Evolutionary conservation across 1,140 invertebrate species (phyloP), one percentile per base, ranked within the genome.

Genomic region (Mya arenaria): DNA sequence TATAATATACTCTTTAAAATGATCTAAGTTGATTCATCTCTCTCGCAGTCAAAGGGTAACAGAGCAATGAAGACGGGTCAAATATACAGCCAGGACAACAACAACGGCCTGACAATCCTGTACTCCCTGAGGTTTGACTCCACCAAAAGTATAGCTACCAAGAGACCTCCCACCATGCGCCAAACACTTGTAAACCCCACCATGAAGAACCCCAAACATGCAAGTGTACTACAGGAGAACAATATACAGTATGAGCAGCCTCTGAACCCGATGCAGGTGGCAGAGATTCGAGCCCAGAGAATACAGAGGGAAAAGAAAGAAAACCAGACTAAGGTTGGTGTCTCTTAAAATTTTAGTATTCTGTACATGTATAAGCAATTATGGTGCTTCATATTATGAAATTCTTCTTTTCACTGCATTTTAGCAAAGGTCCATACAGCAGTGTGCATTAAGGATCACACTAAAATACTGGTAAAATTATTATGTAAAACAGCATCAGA

Each of bases 191-290:
- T 95, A 69, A 96, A 95, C 89, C 95, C 94, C 0, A 90, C 89
- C 19, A 93, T 95, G 71, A 97, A 96, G 89, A 97, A 97, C 93
- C 95, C 96, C 5, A 98, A 98, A 88, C 97, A 98, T 89, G 95
- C 96, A 4, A 95, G 95, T 32, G 95, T 98, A 44, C 92, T 98
- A 81, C 94, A 95, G 36, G 97, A 98, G 62, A 96, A 95, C 90
- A 96, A 96, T 6, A 96, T 99, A 62, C 95, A 95, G 88, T 97
- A 98, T 88, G 98, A 99, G 85, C 94, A 94, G 82, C 97, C 97
- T 0, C 92, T 97, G 25, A 94, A 95, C 74, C 97, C 97, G 0
- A 95, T 96, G 85, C 96, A 97, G 85, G 96, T 99, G 39, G 97
- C 97, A 2, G 94, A 95, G 8, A 95, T 95, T 66, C 94, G 97